Evolutionary conservation across 2,888 invertebrate species (phyloP), one percentile per base, ranked within the genome.

Genomic region (Cybosia mesomella): DNA sequence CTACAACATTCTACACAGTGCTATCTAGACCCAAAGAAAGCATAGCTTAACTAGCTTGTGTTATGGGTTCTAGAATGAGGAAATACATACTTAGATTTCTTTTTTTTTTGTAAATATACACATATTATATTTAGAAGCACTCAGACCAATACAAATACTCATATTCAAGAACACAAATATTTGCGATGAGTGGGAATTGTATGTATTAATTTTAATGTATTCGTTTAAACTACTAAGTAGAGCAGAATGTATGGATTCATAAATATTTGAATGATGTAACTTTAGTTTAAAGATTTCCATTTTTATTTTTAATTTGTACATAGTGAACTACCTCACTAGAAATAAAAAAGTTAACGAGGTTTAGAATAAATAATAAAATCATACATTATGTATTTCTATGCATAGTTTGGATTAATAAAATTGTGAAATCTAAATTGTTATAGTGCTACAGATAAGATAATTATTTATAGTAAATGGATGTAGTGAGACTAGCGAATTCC

Each of bases 381-480:
- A 58, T 58, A 58, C 15, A 53, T 21, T 13, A 62, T 8, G n/a
- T 18, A 43, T 64, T n/a, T 55, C 9, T 60, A 34, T 61, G 13
- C 28, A 55, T 49, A 57, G 32, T 58, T 64, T 21, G 2, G 11
- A 13, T 39, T 9, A 64, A n/a, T n/a, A n/a, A 49, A 49, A 21
- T 55, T 43, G 28, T 61, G 60, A 65, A 65, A 54, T 66, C 49
- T 53, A 60, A 55, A 59, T 73, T 70, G 66, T 69, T 54, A 28
- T 28, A 43, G 18, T 43, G 49, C 49, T 49, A 55, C 54, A 55
- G 54, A 55, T 55, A 55, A 24, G 54, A 24, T 55, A 55, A n/a
- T 13, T 0, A 24, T 24, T 13, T 55, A 13, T 15, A 22, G 54
- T 55, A 55, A 13, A 22, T 22, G 11, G 13, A 11, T 55, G 18